phyloP scores from a whole-genome alignment of 2,113 vertebrate species.

The Lepisosteus osseus region DNA sequence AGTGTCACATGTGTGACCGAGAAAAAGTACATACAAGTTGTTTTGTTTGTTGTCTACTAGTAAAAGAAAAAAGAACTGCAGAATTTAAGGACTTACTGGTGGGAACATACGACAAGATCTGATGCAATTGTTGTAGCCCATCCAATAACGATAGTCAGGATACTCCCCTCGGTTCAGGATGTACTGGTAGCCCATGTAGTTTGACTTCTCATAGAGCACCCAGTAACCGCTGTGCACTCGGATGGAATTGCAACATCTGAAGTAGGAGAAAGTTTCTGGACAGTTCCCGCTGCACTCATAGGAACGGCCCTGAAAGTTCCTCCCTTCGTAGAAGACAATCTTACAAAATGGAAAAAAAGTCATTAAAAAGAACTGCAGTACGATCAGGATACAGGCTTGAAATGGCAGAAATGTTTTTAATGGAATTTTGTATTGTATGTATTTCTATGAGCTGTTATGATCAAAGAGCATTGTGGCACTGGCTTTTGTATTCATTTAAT shows the following conservation, averaged over 20 bases:
- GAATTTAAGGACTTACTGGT: conserved; percentile 52
- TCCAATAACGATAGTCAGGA: conserved; percentile 61
- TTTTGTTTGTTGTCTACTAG: too few relatives aligned
- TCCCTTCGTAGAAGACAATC: conserved; percentile 69
- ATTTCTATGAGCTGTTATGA: not conserved
- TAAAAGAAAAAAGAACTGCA: not conserved
- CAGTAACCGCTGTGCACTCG: conserved; percentile 57
- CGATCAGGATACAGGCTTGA: too few relatives aligned
- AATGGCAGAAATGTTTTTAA: not conserved
- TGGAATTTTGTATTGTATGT: not conserved
- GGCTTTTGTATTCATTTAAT: conserved; percentile 16
- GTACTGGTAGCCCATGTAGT: conserved; percentile 56
- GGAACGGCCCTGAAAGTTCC: conserved; percentile 62
- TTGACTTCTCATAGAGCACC: conserved; percentile 60
- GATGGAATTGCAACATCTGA: conserved; percentile 62
- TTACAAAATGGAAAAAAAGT: conserved; percentile 32
- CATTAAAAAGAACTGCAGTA: not conserved
- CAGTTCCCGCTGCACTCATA: conserved; percentile 57
- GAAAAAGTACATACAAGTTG: too few relatives aligned
- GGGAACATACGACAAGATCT: conserved; percentile 70
- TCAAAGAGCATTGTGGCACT: conserved; percentile 17
- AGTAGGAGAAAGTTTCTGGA: conserved; percentile 54
- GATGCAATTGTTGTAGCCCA: conserved; percentile 68
- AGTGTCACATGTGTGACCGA: too few relatives aligned
- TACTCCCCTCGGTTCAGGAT: conserved; percentile 61